phyloP scores from a whole-genome alignment of 2,888 invertebrate species.

The Troides aeacus region DNA sequence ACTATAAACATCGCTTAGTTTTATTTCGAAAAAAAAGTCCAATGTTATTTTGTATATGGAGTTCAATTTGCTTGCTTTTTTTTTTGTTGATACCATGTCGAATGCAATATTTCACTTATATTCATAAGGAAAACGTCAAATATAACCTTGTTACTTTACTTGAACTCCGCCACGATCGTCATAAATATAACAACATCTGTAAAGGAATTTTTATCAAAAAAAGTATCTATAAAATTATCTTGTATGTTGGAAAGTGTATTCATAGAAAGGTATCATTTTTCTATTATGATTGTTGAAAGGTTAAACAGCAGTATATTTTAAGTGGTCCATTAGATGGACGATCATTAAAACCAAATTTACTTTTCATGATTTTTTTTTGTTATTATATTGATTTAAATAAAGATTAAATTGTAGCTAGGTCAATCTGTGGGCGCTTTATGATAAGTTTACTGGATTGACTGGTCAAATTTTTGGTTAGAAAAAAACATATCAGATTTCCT shows the following conservation, averaged over 20 bases:
- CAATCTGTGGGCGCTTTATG: background rate
- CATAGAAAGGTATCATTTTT: background rate
- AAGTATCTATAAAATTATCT: too few species aligned
- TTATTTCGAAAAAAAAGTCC: background rate
- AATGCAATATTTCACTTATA: background rate
- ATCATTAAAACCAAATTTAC: background rate
- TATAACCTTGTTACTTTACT: background rate
- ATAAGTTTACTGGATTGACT: background rate
- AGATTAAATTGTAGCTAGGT: background rate
- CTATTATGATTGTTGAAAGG: background rate
- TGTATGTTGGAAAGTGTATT: too few species aligned
- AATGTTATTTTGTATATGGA: too few species aligned
- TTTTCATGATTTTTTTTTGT: background rate
- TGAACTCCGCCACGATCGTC: background rate
- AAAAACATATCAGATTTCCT: too few species aligned
- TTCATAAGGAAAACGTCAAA: constrained; percentile 5
- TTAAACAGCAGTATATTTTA: background rate
- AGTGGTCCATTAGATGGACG: background rate
- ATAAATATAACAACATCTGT: background rate
- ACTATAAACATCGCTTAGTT: background rate
- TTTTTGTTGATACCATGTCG: background rate
- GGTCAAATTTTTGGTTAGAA: background rate
- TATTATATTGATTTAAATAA: background rate
- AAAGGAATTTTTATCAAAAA: too few species aligned
- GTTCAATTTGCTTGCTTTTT: background rate